Percentiles rank a stretch among this genome's conserved stretches.
phyloP scores from a whole-genome alignment of 2,113 vertebrate genomes.

The Vombatus ursinus region DNA sequence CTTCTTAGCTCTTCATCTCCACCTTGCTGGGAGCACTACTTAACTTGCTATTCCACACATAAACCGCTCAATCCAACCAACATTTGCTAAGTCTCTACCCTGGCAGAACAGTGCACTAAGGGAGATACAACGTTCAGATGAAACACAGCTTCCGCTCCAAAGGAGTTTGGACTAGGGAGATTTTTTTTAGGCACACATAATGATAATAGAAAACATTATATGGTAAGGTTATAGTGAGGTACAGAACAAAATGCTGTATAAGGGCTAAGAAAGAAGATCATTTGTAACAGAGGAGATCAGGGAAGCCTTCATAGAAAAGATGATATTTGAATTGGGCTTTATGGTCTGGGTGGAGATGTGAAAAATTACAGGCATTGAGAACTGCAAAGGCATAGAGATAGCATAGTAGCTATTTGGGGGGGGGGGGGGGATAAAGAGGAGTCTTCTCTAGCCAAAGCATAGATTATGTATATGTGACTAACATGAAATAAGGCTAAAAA shows the following conservation, averaged over 20 bases:
- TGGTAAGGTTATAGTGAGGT: neutral
- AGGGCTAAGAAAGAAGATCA: neutral
- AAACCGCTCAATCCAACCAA: neutral
- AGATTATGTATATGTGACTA: neutral
- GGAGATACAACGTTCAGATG: neutral
- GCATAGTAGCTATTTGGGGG: neutral
- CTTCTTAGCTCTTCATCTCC: rapidly evolving
- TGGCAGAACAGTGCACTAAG: neutral
- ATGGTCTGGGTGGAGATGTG: neutral
- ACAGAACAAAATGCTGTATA: neutral
- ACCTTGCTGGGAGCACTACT: rapidly evolving
- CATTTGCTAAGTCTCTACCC: neutral
- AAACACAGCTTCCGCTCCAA: neutral
- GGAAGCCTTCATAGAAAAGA: neutral
- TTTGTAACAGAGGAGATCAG: neutral
- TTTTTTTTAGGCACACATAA: neutral
- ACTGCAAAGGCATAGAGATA: neutral
- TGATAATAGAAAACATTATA: neutral
- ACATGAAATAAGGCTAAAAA: neutral
- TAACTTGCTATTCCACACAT: neutral
- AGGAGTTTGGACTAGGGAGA: neutral
- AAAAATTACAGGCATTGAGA: neutral
- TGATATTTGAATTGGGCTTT: neutral
- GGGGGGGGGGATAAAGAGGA: neutral
- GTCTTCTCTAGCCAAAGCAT: neutral